A percentile compares a stretch with the other conserved stretches of the same genome.
Evolutionary conservation across 2,113 vertebrate genomes (phyloP).

Genomic region (Pitta sordida): DNA sequence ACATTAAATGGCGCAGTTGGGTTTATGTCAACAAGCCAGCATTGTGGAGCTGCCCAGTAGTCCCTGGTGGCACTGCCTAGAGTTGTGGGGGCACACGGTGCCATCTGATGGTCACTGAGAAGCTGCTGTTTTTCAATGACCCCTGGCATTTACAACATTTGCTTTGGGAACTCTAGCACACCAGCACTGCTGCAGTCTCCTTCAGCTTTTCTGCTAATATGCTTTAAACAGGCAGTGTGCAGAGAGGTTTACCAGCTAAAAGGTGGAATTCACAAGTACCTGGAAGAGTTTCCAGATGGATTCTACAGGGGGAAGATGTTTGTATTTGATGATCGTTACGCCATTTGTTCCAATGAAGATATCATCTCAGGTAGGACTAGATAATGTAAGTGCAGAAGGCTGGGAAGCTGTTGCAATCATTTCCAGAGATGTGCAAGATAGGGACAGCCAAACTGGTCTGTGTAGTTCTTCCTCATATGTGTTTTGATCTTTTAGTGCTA

Average conservation of each 20-base stretch:
- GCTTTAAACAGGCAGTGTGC: slow-evolving; percentile 83
- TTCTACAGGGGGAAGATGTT: slow-evolving; percentile 97
- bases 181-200: neutral
- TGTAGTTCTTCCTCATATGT: neutral
- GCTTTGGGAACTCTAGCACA: neutral
- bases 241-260: slow-evolving; percentile 94
- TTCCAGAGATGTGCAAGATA: neutral
- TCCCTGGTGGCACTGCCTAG: neutral
- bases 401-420: neutral
- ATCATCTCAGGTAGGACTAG: slow-evolving; percentile 84
- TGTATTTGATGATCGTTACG: slow-evolving; percentile 94
- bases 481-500: neutral
- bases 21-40: neutral
- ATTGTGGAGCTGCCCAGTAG: neutral
- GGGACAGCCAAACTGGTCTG: neutral
- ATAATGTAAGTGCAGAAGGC: neutral
- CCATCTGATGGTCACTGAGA: neutral
- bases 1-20: neutral
- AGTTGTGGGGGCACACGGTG: neutral
- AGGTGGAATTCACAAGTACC: slow-evolving; percentile 95
- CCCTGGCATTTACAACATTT: neutral
- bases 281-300: slow-evolving; percentile 91
- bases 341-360: slow-evolving; percentile 86
- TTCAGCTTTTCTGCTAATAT: slow-evolving; percentile 35
- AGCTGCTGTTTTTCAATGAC: neutral